Evolutionary conservation across 2,113 vertebrate species (phyloP), one percentile per base, ranked within the genome.

Genomic region (Periophthalmus modestus): DNA sequence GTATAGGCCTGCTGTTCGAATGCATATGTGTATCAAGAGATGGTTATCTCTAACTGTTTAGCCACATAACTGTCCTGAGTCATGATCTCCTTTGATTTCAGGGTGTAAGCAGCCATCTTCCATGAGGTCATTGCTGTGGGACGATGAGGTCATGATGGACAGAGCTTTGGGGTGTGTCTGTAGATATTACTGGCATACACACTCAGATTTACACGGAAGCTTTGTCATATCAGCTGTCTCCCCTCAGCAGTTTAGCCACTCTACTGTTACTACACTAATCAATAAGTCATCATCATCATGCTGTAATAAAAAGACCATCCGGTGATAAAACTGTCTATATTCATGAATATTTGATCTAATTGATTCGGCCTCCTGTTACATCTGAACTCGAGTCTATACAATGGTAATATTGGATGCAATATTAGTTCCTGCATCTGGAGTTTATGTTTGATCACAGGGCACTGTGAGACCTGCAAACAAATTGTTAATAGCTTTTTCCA

Each of bases 51-150:
- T 23, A 19, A 59, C 12, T 24, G 23, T 24, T 59, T 59, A 59
- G 24, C 3, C 23, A 59, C 59, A 62, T 9, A 7, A 62, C 12
- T 59, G 28, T 62, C 16, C 71, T 72, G n/a, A 13, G 18, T 65
- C 19, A 39, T 19, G 52, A n/a, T 58, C 2, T 16, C 50, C 66
- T 74, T n/a, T 62, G 23, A 58, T 67, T 28, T 71, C 34, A 65
- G 62, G 62, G 34, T 43, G 62, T 65, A 65, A 23, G 62, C 50
- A 66, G 71, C 83, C 72, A 59, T 75, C 58, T 68, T 79, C 80
- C 77, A 86, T 88, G 86, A 89, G 73, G 78, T 89, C 77, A 86
- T 82, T n/a, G 65, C 58, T 68, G 21, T 69, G 81, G 75, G 83
- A 87, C 62, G 4, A 55, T 87, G 85, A 86, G 66, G 77, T 91